Evolutionary conservation across 2,113 vertebrate genomes (phyloP), one percentile per base, ranked within the genome.

Genomic region (Equus przewalskii): DNA sequence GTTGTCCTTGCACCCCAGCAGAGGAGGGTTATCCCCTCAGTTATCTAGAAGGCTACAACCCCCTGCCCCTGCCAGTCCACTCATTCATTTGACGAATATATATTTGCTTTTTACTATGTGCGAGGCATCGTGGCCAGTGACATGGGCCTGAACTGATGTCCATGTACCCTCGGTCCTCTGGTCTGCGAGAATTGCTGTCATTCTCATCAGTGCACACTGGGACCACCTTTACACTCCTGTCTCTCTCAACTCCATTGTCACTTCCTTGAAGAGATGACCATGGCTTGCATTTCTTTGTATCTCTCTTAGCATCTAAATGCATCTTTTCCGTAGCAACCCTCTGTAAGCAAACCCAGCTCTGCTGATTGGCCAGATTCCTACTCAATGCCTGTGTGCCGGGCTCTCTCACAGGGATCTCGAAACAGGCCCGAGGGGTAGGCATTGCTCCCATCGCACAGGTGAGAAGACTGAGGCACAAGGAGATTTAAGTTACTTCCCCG

Each of bases 141-240:
- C 11, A 1, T 69, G 87, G 75, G 49, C 62, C 89, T 69, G 62
- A 41, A 5, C 30, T 22, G 46, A 22, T 8, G 46, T 49, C 49
- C 14, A 1, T 7, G 65, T 81, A 76, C 36, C 82, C 86, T 60
- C 30, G 18, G 84, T 15, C 72, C 33, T 24, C 90, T 73, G 73
- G 21, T 56, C 76, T 30, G n/a, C 54, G 67, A 26, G n/a, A 44
- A 22, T 13, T 26, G 8, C 46, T 21, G 28, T n/a, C n/a, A 1
- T 16, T 41, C 24, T 33, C 3, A 0, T 88, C 92, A 26, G 76
- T 41, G 26, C 24, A n/a, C 3, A 22, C 86, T 41, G 44, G 21
- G 58, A 54, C 16, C 15, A 6, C 0, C 0, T 5, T 12, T 41
- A 10, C 54, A 6, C 1, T 1, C 73, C 60, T 24, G 19, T 44